Percentiles rank a stretch among this genome's conserved stretches.
phyloP scores from a whole-genome alignment of 2,797 vertebrate genomes.

The Glossophaga mutica region DNA sequence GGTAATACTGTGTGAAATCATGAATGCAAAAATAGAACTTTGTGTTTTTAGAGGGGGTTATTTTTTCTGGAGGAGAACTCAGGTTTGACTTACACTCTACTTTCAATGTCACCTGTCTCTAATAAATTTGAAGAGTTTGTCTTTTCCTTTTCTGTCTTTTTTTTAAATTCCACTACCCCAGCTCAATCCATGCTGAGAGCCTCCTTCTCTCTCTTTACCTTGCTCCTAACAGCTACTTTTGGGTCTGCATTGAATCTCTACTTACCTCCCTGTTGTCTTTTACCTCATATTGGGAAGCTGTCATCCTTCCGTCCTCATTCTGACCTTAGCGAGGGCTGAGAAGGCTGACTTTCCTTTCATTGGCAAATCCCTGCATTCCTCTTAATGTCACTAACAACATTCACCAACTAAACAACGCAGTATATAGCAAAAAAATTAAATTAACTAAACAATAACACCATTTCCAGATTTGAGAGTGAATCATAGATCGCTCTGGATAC shows the following conservation, averaged over 20 bases:
- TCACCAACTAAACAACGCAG: background rate
- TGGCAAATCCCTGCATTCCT: background rate
- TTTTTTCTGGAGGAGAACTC: background rate
- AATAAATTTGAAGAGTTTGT: background rate
- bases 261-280: background rate
- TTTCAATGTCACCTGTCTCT: background rate
- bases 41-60: background rate
- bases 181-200: background rate
- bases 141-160: background rate
- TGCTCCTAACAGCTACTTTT: background rate
- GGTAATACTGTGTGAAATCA: conserved; percentile 45
- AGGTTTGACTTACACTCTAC: background rate
- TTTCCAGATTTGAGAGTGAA: background rate
- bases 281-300: background rate
- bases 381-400: background rate
- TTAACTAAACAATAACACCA: background rate
- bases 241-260: background rate
- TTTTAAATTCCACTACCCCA: background rate
- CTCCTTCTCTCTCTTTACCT: background rate
- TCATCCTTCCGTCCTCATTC: background rate
- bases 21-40: background rate
- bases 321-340: background rate
- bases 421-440: background rate
- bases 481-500: background rate
- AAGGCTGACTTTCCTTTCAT: background rate